These are phyloP conservation scores for Brienomyrus longianalis DNA, from an alignment of 2,113 vertebrate genomes.

Conservation along the genomic window DNA sequence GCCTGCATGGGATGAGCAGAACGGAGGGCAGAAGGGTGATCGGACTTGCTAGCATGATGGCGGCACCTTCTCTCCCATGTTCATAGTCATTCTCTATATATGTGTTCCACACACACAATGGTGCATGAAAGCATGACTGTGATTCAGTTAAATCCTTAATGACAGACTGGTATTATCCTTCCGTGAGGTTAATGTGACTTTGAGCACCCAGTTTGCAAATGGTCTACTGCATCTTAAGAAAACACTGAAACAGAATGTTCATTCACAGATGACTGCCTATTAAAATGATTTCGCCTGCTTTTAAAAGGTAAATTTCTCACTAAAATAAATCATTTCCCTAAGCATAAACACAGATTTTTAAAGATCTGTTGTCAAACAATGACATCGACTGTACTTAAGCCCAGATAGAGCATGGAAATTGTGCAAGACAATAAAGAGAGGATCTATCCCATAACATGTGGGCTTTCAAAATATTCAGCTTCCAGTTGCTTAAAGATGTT, in stretches of 20 bases:
- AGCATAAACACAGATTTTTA: background rate
- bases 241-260: background rate
- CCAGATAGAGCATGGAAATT: constrained; percentile 32
- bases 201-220: background rate
- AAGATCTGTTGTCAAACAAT: constrained; percentile 27
- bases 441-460: constrained; percentile 35
- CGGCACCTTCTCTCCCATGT: background rate
- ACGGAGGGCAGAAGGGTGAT: background rate
- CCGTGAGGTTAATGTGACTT: background rate
- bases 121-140: background rate
- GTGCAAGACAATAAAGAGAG: constrained; percentile 35
- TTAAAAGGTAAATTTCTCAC: background rate
- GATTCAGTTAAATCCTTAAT: background rate
- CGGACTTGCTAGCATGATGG: background rate
- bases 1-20: background rate
- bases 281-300: background rate
- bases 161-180: background rate
- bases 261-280: background rate
- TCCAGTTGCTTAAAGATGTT: constrained; percentile 40
- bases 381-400: constrained; percentile 34
- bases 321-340: background rate
- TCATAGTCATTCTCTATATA: background rate
- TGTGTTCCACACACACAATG: background rate
- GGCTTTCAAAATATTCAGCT: constrained; percentile 45
- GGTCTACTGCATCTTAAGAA: background rate